Evolutionary conservation across 1,140 invertebrate genomes (phyloP).

Genomic region (Dinothrombium tinctorium): DNA sequence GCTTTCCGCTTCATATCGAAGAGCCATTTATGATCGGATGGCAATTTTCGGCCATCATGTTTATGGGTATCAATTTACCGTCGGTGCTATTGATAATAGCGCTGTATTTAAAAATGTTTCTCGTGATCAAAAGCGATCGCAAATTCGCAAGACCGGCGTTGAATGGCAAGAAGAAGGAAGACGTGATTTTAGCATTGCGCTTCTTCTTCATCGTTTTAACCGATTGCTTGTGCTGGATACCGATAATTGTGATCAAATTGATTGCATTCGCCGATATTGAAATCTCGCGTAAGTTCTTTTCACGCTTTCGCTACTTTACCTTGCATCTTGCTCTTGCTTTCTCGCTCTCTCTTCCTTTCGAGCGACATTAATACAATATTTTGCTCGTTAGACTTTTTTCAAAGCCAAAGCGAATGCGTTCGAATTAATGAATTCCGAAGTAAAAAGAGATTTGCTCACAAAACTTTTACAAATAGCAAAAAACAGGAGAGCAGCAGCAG

Average conservation of each 20-base stretch:
- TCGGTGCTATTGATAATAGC: slow-evolving; percentile 30
- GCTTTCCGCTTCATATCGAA: slow-evolving; percentile 22
- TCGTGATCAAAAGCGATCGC: slow-evolving; percentile 13
- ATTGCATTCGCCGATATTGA: slow-evolving; percentile 9
- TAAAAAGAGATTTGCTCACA: no score
- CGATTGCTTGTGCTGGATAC: slow-evolving; percentile 22
- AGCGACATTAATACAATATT: no score
- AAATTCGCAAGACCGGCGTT: slow-evolving; percentile 12
- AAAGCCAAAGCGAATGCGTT: no score
- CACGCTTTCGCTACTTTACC: no score
- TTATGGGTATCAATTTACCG: slow-evolving; percentile 20
- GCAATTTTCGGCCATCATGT: slow-evolving; percentile 22
- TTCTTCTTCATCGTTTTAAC: slow-evolving; percentile 21
- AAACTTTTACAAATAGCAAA: no score
- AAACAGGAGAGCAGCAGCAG: no score
- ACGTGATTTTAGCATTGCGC: slow-evolving; percentile 16
- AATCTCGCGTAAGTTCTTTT: neutral
- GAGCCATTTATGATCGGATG: slow-evolving; percentile 21
- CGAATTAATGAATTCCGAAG: no score
- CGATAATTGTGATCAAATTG: slow-evolving; percentile 20
- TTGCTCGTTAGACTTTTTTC: no score
- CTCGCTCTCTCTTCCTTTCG: no score
- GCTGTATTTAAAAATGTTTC: slow-evolving; percentile 28
- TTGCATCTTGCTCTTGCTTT: no score
- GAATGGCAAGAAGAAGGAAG: slow-evolving; percentile 11